Base-by-base conservation (phyloP, 2,888 invertebrate genomes). In the Limnephilus auricula region DNA sequence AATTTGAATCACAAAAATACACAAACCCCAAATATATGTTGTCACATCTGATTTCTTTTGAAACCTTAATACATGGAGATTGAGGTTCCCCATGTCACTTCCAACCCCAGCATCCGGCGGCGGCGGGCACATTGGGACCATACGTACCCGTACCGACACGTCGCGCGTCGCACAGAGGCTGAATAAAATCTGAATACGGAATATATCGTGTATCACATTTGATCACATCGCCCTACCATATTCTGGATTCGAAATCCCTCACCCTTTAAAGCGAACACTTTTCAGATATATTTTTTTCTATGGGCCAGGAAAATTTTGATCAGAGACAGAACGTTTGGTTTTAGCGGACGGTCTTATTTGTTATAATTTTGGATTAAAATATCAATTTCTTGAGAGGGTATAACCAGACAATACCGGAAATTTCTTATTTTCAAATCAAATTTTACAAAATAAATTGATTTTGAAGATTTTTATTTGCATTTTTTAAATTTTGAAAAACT, bases 181-280 rank as follows among this genome's bases (percentile, higher is more conserved):
- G 82, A 82, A 82, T 82, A 12, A 82, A 32, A 82, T 82, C 82
- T 82, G 32, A 82, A 82, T 25, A 32, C 82, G 82, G 32, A 82
- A 82, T 82, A 34, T 82, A 82, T 82, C 80, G 80, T 82, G 80
- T 82, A 82, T 82, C 80, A 34, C 32, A 32, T 65, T 65, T 65
- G 65, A 65, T 65, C 65, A 65, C 65, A 65, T 32, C 80, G 6
- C 32, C 80, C 80, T 82, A 82, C 34, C 82, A 34, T 32, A 82
- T 34, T 82, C 34, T 32, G 32, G 34, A 82, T 82, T 82, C 34
- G 10, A 82, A 82, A 9, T 34, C 32, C 82, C 82, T n/a, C 32
- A 34, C 31, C 31, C 32, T 82, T 34, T 31, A 82, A 82, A 82
- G 18, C 32, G 32, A 82, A 82, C 82, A 31, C 82, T 32, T 82